phyloP scores from a whole-genome alignment of 2,113 vertebrate species.

The Mellivora capensis region DNA sequence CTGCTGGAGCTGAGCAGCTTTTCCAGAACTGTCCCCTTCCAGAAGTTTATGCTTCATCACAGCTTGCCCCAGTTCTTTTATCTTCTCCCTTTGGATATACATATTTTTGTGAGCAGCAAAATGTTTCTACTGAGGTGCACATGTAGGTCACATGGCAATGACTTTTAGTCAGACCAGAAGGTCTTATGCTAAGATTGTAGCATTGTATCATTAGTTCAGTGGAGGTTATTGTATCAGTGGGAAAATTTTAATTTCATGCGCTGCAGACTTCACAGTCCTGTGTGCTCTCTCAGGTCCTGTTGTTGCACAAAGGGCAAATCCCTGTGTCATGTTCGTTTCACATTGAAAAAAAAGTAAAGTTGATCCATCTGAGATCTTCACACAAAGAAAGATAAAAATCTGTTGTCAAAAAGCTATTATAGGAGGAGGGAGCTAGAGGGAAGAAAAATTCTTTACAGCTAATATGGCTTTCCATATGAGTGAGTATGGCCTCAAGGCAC shows the following conservation, averaged over 20 bases:
- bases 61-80: constrained; percentile 26
- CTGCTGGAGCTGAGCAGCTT: not conserved
- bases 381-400: constrained; percentile 49
- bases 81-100: constrained; percentile 31
- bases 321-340: constrained; percentile 76
- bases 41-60: not conserved
- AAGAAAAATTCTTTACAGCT: constrained; percentile 29
- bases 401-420: constrained; percentile 51
- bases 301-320: constrained; percentile 77
- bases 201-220: constrained; percentile 74
- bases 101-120: constrained; percentile 65
- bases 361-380: constrained; percentile 64
- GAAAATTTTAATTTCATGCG: constrained; percentile 82
- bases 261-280: constrained; percentile 75
- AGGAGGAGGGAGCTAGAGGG: not conserved
- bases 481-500: not conserved
- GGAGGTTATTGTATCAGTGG: constrained; percentile 69
- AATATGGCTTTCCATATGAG: constrained; percentile 17
- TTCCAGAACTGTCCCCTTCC: not conserved
- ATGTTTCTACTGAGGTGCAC: constrained; percentile 68
- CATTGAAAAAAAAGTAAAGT: constrained; percentile 48
- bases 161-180: constrained; percentile 77
- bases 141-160: constrained; percentile 70
- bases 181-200: constrained; percentile 76
- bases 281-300: constrained; percentile 69